Evolutionary conservation across 2,888 invertebrate species (phyloP).

Genomic region (Meiosimyza platycephala): DNA sequence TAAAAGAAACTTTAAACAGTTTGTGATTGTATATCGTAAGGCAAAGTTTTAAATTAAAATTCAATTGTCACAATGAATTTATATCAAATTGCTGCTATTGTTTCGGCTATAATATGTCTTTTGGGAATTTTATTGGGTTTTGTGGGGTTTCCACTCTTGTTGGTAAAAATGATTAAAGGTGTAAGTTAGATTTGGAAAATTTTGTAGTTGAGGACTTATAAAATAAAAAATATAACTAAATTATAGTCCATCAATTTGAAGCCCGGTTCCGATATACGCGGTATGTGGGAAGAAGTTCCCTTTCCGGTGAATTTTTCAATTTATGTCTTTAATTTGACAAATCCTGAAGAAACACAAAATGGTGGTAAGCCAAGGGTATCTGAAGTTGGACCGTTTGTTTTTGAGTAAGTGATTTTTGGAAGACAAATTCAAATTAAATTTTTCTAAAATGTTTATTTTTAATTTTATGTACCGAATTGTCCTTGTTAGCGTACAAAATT

Average conservation of each 20-base stretch:
- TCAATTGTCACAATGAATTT: constrained; percentile 33
- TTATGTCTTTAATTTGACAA: constrained; percentile 84
- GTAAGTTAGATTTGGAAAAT: constrained; percentile 66
- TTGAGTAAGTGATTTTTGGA: constrained; percentile 74
- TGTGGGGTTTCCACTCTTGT: constrained; percentile 74
- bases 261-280: constrained; percentile 77
- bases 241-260: constrained; percentile 67
- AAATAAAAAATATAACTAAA: background rate
- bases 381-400: constrained; percentile 85
- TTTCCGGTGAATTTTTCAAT: constrained; percentile 80
- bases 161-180: constrained; percentile 74
- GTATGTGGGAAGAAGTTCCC: constrained; percentile 82
- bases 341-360: constrained; percentile 75
- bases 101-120: constrained; percentile 69
- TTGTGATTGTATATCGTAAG: too few relatives aligned
- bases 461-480: too few relatives aligned
- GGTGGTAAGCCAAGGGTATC: constrained; percentile 76
- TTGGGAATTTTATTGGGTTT: constrained; percentile 77
- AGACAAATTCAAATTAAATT: background rate
- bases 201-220: background rate
- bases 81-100: constrained; percentile 68
- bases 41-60: too few relatives aligned
- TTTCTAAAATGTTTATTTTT: too few relatives aligned
- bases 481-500: background rate
- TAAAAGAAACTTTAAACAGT: background rate